phyloP scores from a whole-genome alignment of 2,888 invertebrate genomes.

The Uloborus plumipes region DNA sequence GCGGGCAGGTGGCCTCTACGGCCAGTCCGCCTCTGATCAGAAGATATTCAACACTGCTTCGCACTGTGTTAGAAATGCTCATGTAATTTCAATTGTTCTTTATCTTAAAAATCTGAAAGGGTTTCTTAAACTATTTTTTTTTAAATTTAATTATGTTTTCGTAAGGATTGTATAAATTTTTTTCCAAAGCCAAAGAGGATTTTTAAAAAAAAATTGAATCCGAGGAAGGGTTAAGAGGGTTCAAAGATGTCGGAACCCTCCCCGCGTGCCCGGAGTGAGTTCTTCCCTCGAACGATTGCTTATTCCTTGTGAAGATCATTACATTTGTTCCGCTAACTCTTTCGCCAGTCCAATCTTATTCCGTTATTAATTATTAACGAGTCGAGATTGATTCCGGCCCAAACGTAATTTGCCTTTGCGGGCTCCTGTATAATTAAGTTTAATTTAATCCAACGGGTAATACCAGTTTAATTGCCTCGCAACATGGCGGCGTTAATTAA shows the following conservation, averaged over 20 bases:
- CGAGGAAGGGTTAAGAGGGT: neutral
- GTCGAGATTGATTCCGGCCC: conserved; percentile 60
- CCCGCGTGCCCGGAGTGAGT: conserved; percentile 33
- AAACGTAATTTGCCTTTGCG: conserved; percentile 63
- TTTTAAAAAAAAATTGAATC: too few relatives aligned
- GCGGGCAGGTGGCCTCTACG: too few relatives aligned
- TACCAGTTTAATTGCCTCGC: conserved; percentile 63
- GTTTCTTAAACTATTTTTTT: too few relatives aligned
- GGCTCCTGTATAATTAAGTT: conserved; percentile 63
- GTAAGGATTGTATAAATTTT: too few relatives aligned
- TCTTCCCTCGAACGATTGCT: conserved; percentile 42
- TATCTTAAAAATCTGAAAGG: too few relatives aligned
- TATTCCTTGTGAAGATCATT: conserved; percentile 51
- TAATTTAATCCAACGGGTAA: conserved; percentile 64
- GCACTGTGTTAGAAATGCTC: too few relatives aligned
- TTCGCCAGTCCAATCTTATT: conserved; percentile 58
- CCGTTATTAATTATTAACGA: conserved; percentile 63
- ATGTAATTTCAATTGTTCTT: too few relatives aligned
- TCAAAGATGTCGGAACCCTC: neutral
- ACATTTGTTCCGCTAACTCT: conserved; percentile 56
- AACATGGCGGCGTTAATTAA: conserved; percentile 63
- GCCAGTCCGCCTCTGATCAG: too few relatives aligned
- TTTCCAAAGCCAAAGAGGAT: too few relatives aligned
- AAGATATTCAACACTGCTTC: too few relatives aligned
- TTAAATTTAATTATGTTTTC: too few relatives aligned